Evolutionary conservation across 2,888 invertebrate genomes (phyloP).

Genomic region (Mactromeris polynyma): DNA sequence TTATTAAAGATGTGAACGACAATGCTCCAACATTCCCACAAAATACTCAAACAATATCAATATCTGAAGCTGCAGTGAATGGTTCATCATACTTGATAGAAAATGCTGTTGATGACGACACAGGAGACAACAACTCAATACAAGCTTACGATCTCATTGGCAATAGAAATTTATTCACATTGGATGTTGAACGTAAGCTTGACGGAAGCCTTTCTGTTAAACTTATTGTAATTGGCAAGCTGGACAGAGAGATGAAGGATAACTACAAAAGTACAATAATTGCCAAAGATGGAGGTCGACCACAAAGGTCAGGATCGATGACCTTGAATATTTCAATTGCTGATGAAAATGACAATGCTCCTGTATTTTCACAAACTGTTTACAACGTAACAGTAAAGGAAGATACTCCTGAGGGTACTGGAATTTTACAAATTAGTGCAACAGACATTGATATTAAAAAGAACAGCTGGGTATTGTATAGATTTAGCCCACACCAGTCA

Average conservation of each 20-base stretch:
- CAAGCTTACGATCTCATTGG: conserved; percentile 78
- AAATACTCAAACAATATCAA: conserved; percentile 67
- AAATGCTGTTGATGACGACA: conserved; percentile 78
- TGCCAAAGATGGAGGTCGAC: conserved; percentile 78
- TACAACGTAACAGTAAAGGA: conserved; percentile 76
- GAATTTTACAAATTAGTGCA: conserved; percentile 88
- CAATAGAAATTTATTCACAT: conserved; percentile 71
- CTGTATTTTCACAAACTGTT: conserved; percentile 66
- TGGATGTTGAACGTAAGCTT: conserved; percentile 74
- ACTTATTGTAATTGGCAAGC: conserved; percentile 72
- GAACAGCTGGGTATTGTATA: conserved; percentile 79
- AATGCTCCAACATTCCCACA: conserved; percentile 76
- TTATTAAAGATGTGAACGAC: conserved; percentile 79
- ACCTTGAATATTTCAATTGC: conserved; percentile 75
- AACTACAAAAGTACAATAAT: conserved; percentile 76
- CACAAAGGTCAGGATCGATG: conserved; percentile 71
- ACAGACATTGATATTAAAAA: conserved; percentile 76
- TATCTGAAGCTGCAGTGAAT: conserved; percentile 74
- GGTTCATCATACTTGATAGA: conserved; percentile 69
- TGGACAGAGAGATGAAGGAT: conserved; percentile 78
- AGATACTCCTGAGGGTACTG: conserved; percentile 61
- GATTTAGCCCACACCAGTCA: conserved; percentile 81
- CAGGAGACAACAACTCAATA: conserved; percentile 75
- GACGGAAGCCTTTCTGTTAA: conserved; percentile 79
- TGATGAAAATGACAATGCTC: conserved; percentile 81